Percentiles rank a stretch among this genome's conserved stretches.
Conservation (phyloP, 2,113 vertebrate genomes). For the Eupsittula cactorum region DNA sequence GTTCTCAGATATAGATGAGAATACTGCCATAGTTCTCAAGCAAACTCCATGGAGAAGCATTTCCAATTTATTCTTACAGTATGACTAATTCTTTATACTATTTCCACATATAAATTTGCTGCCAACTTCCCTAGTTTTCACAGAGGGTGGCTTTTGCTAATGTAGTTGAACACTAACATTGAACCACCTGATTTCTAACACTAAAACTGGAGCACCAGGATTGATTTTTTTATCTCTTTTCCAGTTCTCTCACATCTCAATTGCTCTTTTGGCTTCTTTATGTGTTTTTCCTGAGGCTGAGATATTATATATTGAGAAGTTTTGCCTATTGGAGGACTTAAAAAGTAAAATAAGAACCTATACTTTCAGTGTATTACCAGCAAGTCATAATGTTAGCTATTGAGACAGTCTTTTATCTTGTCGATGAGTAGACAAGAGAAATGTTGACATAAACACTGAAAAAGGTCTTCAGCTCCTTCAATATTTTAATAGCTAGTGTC, state of each 20-base stretch:
- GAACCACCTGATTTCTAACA: background rate
- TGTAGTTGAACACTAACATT: background rate
- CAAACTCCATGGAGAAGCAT: background rate
- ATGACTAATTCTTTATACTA: background rate
- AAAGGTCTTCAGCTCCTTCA: background rate
- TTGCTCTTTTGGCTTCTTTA: background rate
- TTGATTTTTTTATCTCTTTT: background rate
- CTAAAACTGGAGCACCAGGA: background rate
- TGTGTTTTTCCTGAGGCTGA: background rate
- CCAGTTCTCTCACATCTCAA: background rate
- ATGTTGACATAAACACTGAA: background rate
- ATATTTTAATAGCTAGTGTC: background rate
- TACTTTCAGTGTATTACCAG: background rate
- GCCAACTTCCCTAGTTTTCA: background rate
- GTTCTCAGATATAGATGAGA: background rate
- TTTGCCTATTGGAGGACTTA: background rate
- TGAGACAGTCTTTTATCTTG: background rate
- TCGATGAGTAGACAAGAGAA: background rate
- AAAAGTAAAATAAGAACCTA: background rate
- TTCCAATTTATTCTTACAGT: background rate
- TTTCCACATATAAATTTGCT: background rate
- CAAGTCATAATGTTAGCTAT: background rate
- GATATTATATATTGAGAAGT: background rate
- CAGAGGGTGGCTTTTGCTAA: background rate
- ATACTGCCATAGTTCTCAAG: background rate